Percentiles rank a stretch among this genome's conserved stretches.
These are phyloP conservation scores for Cyclophora albipunctata DNA, from an alignment of 2,888 invertebrate species.

Conservation along the genomic window DNA sequence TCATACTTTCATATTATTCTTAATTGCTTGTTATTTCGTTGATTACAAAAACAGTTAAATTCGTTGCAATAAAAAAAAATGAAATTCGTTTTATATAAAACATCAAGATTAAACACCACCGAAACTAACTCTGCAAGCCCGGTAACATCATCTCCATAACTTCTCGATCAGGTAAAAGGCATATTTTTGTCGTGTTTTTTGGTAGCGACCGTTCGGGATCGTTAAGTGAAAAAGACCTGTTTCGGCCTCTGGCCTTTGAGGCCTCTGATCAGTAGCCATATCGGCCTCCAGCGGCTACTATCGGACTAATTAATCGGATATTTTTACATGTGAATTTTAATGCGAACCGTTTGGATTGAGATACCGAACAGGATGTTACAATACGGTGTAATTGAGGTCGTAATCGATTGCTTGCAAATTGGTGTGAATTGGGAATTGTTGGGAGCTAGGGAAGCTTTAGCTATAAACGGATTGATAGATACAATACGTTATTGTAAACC, in stretches of 20 bases:
- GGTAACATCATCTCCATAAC: slow-evolving; percentile 35
- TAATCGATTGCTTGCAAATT: slow-evolving; percentile 23
- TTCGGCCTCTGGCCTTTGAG: slow-evolving; percentile 60
- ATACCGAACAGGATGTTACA: slow-evolving; percentile 13
- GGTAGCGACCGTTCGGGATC: slow-evolving; percentile 50
- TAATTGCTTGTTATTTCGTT: no score
- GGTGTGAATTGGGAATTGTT: slow-evolving; percentile 10
- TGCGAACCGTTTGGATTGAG: slow-evolving; percentile 17
- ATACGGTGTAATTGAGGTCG: slow-evolving; percentile 11
- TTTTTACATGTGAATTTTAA: slow-evolving; percentile 23
- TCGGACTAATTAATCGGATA: slow-evolving; percentile 63
- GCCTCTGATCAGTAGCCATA: slow-evolving; percentile 49
- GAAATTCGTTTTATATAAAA: no score
- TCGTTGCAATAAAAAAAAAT: no score
- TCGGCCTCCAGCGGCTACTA: slow-evolving; percentile 33
- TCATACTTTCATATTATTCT: no score
- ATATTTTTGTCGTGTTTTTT: slow-evolving; percentile 59
- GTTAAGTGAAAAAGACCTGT: slow-evolving; percentile 66
- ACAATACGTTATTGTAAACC: no score
- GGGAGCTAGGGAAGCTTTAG: no score
- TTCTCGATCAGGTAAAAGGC: slow-evolving; percentile 51
- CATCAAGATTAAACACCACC: neutral
- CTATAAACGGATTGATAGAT: no score
- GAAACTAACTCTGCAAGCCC: neutral
- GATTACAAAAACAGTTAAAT: no score